Conservation (phyloP, 2,113 vertebrate species). For the Tichodroma muraria region DNA sequence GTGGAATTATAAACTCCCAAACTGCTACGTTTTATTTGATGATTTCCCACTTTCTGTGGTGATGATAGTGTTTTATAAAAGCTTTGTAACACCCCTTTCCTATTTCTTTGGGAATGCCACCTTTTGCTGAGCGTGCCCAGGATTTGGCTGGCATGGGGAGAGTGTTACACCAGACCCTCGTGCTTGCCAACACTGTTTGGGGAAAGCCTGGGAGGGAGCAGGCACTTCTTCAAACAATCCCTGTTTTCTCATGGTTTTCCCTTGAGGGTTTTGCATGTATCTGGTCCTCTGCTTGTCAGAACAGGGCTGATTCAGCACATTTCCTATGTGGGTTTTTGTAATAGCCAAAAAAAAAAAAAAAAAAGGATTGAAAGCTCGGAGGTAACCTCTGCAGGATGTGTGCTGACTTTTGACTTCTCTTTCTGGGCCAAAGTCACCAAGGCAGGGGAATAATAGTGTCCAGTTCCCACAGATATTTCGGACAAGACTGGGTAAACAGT, state of each 20-base stretch:
- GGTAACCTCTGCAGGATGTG: constrained; percentile 45
- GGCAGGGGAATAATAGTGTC: constrained; percentile 1
- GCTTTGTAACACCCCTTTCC: background rate
- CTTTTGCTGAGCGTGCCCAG: background rate
- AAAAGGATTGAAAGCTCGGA: background rate
- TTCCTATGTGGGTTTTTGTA: background rate
- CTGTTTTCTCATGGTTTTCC: background rate
- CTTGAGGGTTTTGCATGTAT: background rate
- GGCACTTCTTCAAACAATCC: background rate
- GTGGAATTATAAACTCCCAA: background rate
- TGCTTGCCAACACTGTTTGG: accelerated
- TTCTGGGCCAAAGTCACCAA: constrained; percentile 12
- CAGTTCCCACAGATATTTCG: constrained; percentile 50
- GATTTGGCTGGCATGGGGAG: background rate
- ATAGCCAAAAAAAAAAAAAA: background rate
- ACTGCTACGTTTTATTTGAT: background rate
- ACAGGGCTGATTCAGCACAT: background rate
- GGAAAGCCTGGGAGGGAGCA: background rate
- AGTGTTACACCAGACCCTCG: accelerated
- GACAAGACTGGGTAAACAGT: background rate
- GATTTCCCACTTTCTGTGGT: background rate
- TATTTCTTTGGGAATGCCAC: background rate
- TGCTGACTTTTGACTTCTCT: constrained; percentile 6
- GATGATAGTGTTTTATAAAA: background rate
- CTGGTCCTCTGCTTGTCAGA: background rate